Evolutionary conservation across 2,797 vertebrate genomes (phyloP).

Genomic region (Sebastes glaucus): DNA sequence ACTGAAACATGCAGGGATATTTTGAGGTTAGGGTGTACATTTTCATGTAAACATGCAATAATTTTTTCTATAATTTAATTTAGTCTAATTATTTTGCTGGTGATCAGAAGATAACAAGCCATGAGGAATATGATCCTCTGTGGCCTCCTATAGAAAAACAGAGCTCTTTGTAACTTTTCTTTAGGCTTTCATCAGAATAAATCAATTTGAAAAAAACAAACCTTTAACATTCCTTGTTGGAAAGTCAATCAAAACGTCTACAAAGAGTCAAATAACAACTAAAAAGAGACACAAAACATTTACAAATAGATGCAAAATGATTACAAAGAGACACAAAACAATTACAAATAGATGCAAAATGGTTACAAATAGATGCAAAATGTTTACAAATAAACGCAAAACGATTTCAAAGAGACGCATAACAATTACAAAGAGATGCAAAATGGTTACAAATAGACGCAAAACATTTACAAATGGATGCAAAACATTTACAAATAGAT

Average conservation of each 20-base stretch:
- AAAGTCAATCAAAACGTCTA: not conserved
- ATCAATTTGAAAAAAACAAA: not conserved
- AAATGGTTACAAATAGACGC: not conserved
- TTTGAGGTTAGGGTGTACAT: not conserved
- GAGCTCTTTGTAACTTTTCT: not conserved
- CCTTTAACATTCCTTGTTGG: not conserved
- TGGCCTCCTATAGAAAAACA: not conserved
- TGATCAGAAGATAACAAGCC: not conserved
- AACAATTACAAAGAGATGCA: too few species aligned
- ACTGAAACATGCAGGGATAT: not conserved
- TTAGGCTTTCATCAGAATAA: not conserved
- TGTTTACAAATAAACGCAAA: too few species aligned
- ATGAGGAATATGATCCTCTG: not conserved
- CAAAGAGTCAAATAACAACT: not conserved
- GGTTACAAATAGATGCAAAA: not conserved
- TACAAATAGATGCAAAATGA: not conserved
- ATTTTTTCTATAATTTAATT: not conserved
- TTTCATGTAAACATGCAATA: not conserved
- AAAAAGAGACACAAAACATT: too few species aligned
- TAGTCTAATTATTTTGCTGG: not conserved
- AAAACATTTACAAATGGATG: not conserved
- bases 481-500: not conserved
- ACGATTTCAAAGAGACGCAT: not conserved
- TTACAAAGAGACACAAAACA: not conserved
- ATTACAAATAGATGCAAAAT: fast-evolving